Evolutionary conservation across 2,113 vertebrate species (phyloP), one percentile per base, ranked within the genome.

Genomic region (Deroptyus accipitrinus): DNA sequence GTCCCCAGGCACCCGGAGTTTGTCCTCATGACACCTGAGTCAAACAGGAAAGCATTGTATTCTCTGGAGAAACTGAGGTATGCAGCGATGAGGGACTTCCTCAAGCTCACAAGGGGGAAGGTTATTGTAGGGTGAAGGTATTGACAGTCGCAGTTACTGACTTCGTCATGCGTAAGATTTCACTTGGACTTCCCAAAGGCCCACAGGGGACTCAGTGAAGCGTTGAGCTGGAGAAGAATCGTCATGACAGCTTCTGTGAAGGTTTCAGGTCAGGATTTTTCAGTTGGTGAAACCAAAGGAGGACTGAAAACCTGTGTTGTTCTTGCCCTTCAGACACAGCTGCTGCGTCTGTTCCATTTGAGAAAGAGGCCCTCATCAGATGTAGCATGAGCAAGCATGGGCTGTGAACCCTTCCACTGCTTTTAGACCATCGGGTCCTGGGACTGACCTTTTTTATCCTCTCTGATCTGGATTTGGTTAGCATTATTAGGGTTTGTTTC

Each of bases 11-110:
- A 90, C 79, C 76, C 76, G 70, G 86, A 83, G 22, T 28, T 48
- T 95, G 77, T 97, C 88, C 88, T 95, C 17, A 28, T 35, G 86
- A 90, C 87, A 95, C 85, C 79, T 89, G 55, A 62, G 30, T 83
- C 74, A 81, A 75, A 72, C 11, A 84, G 85, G 88, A 86, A 96
- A 78, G 16, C 31, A 13, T 72, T 67, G 3, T 44, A 48, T 86
- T 72, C 55, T 57, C 80, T 44, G 64, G 52, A 63, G 88, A 95
- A 90, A 92, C 69, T 75, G 83, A 95, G 88, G 76, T 51, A 69
- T 30, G 2, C 19, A 52, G 76, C 5, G 8, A n/a, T 46, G 67
- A 96, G 70, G 83, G 27, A 68, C 73, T 88, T 94, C 88, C 79
- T 95, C 22, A 57, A 17, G 19, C 67, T 70, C 62, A 54, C 37